Conservation (phyloP, 1,140 invertebrate genomes). For the Apis laboriosa region DNA sequence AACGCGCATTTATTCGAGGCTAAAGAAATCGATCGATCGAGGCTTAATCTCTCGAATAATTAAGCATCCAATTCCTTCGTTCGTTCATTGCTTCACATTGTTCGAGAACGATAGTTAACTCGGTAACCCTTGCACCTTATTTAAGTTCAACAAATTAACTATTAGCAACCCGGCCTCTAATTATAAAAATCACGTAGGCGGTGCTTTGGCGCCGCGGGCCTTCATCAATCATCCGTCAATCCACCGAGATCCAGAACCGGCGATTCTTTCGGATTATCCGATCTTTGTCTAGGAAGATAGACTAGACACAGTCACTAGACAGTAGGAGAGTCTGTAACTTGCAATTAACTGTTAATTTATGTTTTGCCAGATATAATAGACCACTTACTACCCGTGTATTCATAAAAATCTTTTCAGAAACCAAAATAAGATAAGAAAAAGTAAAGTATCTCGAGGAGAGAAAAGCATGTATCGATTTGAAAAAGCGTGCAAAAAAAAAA, state of each 20-base stretch:
- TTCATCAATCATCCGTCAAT: slow-evolving; percentile 64
- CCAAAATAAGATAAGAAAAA: no score
- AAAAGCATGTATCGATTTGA: not conserved
- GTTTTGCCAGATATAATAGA: no score
- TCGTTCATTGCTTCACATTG: slow-evolving; percentile 7
- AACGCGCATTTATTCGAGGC: no score
- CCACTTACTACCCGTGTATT: not conserved
- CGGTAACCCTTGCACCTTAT: slow-evolving; percentile 2
- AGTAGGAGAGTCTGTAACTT: slow-evolving; percentile 41
- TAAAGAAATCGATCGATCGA: no score
- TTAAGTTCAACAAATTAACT: slow-evolving; percentile 45
- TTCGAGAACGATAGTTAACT: slow-evolving; percentile 5
- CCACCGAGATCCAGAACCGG: slow-evolving; percentile 21
- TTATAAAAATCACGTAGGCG: slow-evolving; percentile 62
- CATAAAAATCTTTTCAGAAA: not conserved
- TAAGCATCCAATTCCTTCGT: not conserved
- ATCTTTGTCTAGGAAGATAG: slow-evolving; percentile 49
- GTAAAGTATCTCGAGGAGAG: no score
- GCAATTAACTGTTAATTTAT: slow-evolving; percentile 20
- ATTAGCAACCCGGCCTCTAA: slow-evolving; percentile 58
- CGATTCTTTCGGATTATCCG: slow-evolving; percentile 48
- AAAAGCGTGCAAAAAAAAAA: not conserved
- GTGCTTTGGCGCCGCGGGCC: slow-evolving; percentile 55
- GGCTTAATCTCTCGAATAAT: not conserved
- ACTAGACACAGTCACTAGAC: slow-evolving; percentile 27